Evolutionary conservation across 2,113 vertebrate species (phyloP).

Genomic region (Podiceps cristatus): DNA sequence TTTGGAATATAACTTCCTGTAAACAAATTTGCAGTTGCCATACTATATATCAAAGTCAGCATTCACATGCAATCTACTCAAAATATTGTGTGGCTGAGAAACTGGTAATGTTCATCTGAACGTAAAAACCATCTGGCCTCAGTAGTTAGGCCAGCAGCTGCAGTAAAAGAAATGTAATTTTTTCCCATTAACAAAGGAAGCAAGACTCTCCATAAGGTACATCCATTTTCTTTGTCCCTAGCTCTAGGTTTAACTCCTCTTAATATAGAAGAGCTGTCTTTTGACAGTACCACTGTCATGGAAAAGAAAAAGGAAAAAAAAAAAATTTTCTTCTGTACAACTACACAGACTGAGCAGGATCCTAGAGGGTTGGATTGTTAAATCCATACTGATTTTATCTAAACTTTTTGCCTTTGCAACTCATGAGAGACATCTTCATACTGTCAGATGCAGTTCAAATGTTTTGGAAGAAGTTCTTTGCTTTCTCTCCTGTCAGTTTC

Average conservation of each 20-base stretch:
- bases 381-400: not conserved
- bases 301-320: not conserved
- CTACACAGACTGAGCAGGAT: not conserved
- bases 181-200: not conserved
- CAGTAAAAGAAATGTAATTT: not conserved
- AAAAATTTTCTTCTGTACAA: not conserved
- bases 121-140: not conserved
- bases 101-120: not conserved
- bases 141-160: not conserved
- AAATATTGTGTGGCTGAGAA: not conserved
- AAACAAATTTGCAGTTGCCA: not conserved
- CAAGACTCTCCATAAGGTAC: not conserved
- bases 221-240: not conserved
- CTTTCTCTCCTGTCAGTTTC: not conserved
- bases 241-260: not conserved
- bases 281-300: not conserved
- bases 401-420: not conserved
- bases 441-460: not conserved
- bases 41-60: not conserved
- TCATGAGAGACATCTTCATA: not conserved
- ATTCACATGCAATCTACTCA: not conserved
- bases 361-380: not conserved
- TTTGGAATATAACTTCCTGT: not conserved
- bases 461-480: not conserved
- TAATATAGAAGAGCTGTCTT: not conserved